Evolutionary conservation across 2,113 vertebrate genomes (phyloP).

Genomic region (Platycercus adscitus): DNA sequence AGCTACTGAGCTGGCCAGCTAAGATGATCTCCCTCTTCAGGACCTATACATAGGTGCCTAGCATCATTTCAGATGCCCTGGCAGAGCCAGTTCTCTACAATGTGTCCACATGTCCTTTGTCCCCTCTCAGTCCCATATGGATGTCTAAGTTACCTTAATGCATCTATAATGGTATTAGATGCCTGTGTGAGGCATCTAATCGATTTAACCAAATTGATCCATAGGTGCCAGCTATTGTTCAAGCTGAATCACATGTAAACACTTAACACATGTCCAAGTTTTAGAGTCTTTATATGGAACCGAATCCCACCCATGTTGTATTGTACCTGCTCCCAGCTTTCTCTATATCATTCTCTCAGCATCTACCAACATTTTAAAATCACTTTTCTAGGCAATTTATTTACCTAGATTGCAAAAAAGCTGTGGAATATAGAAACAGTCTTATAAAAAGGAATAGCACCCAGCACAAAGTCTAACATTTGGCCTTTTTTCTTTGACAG

Average conservation of each 20-base stretch:
- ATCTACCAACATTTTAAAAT: neutral
- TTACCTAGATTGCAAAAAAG: neutral
- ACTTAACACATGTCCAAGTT: neutral
- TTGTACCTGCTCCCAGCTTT: neutral
- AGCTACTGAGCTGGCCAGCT: neutral
- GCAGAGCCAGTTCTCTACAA: neutral
- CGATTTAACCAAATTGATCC: neutral
- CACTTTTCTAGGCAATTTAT: neutral
- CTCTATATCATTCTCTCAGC: neutral
- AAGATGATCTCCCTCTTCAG: neutral
- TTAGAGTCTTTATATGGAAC: neutral
- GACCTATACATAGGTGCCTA: neutral
- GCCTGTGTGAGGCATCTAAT: rapidly evolving
- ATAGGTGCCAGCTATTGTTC: neutral
- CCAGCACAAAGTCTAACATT: neutral
- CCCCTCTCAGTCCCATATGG: neutral
- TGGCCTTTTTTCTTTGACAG: neutral
- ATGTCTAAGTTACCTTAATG: neutral
- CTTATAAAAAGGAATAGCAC: neutral
- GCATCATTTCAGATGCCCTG: neutral
- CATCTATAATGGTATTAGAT: neutral
- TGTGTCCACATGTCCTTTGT: neutral
- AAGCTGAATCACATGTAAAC: neutral
- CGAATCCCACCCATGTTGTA: neutral
- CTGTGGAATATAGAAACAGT: neutral